Conservation (phyloP, 2,797 vertebrate genomes). For the Scyliorhinus canicula region DNA sequence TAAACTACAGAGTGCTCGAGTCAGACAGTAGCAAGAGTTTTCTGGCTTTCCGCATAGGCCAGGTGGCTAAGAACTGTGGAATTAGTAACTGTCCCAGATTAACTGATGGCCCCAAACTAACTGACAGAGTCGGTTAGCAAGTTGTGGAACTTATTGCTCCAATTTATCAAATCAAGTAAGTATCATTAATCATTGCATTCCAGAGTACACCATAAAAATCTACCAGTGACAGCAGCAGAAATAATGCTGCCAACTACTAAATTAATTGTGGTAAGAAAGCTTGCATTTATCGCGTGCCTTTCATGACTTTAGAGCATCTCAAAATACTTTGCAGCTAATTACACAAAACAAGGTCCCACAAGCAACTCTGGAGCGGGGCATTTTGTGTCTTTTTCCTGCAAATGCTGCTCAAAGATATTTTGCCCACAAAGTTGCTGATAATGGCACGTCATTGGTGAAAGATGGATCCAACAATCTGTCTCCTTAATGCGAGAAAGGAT, state of each 20-base stretch:
- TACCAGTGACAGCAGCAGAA: not conserved
- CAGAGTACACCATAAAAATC: not conserved
- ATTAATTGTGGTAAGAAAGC: too few relatives aligned
- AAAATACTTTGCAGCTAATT: not conserved
- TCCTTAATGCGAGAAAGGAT: not conserved
- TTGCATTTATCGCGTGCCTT: not conserved
- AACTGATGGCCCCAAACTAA: not conserved
- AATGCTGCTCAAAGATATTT: not conserved
- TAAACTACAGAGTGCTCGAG: not conserved
- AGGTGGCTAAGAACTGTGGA: not conserved
- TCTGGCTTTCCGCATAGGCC: not conserved
- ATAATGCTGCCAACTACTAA: not conserved
- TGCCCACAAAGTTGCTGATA: not conserved
- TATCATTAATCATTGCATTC: too few relatives aligned
- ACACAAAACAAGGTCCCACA: not conserved
- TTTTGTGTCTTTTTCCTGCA: not conserved
- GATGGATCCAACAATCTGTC: not conserved
- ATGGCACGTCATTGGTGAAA: not conserved
- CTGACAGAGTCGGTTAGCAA: not conserved
- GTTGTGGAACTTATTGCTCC: not conserved
- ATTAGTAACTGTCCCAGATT: slow-evolving; percentile 4
- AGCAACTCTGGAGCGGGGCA: not conserved
- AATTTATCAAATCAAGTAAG: not conserved
- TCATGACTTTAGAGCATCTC: not conserved
- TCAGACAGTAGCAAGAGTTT: not conserved